phyloP scores from a whole-genome alignment of 2,888 invertebrate genomes.

The Platycnemis pennipes region DNA sequence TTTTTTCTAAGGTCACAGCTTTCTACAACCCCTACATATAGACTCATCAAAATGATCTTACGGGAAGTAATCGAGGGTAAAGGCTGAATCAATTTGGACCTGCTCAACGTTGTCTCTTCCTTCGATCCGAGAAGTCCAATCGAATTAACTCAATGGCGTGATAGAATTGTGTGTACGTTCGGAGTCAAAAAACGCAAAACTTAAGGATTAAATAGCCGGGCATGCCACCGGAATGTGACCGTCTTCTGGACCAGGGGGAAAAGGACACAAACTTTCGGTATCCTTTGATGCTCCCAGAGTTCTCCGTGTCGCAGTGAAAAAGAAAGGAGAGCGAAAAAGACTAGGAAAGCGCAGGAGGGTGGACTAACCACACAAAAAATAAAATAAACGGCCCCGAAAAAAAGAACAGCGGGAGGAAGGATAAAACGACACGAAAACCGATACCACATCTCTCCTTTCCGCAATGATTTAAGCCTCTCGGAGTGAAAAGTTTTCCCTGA shows the following conservation, averaged over 20 bases:
- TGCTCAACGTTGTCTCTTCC: neutral
- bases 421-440: neutral
- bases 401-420: neutral
- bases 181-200: neutral
- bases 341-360: neutral
- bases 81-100: neutral
- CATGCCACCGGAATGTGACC: neutral
- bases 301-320: neutral
- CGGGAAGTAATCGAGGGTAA: neutral
- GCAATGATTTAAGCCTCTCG: conserved; percentile 13
- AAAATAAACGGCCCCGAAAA: neutral
- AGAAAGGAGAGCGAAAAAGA: neutral
- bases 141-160: neutral
- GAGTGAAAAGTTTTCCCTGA: neutral
- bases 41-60: neutral
- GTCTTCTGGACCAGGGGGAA: neutral
- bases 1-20: neutral
- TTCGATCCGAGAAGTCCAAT: neutral
- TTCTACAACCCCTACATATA: neutral
- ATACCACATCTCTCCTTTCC: neutral
- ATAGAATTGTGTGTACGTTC: neutral
- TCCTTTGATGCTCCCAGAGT: neutral
- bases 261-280: neutral
- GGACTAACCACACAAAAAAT: too few species aligned
- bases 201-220: neutral